Evolutionary conservation across 2,888 invertebrate genomes (phyloP), one percentile per base, ranked within the genome.

Genomic region (Tridacna crocea): DNA sequence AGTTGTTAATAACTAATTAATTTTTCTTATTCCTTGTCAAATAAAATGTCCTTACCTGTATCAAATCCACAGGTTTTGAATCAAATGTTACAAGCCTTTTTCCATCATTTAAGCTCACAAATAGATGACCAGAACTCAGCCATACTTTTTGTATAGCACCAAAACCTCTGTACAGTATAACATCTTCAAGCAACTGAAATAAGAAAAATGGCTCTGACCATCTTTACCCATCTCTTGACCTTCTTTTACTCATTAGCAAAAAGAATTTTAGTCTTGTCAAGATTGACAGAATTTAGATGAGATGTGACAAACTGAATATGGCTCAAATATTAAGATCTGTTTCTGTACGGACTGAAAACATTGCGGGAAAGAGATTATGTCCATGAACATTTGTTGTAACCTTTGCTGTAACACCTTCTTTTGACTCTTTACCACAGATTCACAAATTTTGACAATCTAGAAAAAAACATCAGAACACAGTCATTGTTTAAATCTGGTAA

Each of bases 41-140:
- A 2, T 36, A 36, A 36, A 8, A 36, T 36, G 3, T 36, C 36
- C 65, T 26, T 68, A 85, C 85, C 82, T 82, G 79, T 60, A 78
- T 80, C 61, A 78, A 73, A 26, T 85, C 85, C 13, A 68, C 76
- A n/a, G 82, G 85, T 77, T 89, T 90, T 47, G 84, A 85, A 77
- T 92, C 92, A 87, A 92, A 90, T 63, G 91, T 91, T 47, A 88
- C 77, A 8, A 91, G 85, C 61, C 88, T 85, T 61, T 65, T 87
- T 15, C 89, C 88, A 36, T 85, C 79, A 46, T 86, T 75, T 26
- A 88, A 72, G 8, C 88, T 74, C 10, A 91, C 73, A 80, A 91
- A 90, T 11, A 91, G 58, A 77, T 92, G 92, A 11, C 91, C 91
- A 55, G 88, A 82, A 48, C 85, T 77, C 3, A 89, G 76, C 91